Evolutionary conservation across 2,888 invertebrate species (phyloP).

Genomic region (Lycaena phlaeas): DNA sequence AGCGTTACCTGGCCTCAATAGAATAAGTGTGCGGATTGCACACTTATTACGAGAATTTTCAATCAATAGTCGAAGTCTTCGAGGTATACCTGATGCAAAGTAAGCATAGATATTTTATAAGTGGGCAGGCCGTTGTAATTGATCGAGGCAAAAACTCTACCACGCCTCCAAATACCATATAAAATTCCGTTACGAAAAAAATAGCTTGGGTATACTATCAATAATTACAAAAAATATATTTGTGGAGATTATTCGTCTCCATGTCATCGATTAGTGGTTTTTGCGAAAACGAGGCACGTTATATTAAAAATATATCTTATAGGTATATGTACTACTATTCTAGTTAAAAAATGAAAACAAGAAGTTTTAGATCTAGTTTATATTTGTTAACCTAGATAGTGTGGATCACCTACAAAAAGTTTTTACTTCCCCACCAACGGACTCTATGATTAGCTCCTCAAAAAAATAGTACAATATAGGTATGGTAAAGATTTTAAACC

Average conservation of each 20-base stretch:
- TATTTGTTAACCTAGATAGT: too few species aligned
- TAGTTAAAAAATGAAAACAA: too few species aligned
- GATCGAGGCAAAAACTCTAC: conserved; percentile 33
- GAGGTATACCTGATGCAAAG: conserved; percentile 35
- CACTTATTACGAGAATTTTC: conserved; percentile 37
- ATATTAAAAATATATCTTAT: neutral
- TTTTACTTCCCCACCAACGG: too few species aligned
- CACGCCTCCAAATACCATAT: conserved; percentile 16
- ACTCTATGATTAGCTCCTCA: too few species aligned
- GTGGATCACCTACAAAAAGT: too few species aligned
- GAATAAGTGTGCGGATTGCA: conserved; percentile 52
- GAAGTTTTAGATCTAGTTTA: too few species aligned
- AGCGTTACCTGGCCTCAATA: conserved; percentile 59
- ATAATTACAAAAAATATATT: neutral
- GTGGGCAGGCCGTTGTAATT: conserved; percentile 53
- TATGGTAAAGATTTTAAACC: too few species aligned
- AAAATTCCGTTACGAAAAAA: conserved; percentile 6
- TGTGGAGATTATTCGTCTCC: neutral
- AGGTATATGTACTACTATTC: too few species aligned
- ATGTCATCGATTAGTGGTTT: neutral
- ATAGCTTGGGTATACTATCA: neutral
- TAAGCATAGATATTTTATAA: conserved; percentile 35
- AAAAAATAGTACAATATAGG: too few species aligned
- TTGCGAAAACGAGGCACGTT: neutral
- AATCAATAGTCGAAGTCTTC: conserved; percentile 46